phyloP scores from a whole-genome alignment of 2,113 vertebrate species.

The Chroicocephalus ridibundus region DNA sequence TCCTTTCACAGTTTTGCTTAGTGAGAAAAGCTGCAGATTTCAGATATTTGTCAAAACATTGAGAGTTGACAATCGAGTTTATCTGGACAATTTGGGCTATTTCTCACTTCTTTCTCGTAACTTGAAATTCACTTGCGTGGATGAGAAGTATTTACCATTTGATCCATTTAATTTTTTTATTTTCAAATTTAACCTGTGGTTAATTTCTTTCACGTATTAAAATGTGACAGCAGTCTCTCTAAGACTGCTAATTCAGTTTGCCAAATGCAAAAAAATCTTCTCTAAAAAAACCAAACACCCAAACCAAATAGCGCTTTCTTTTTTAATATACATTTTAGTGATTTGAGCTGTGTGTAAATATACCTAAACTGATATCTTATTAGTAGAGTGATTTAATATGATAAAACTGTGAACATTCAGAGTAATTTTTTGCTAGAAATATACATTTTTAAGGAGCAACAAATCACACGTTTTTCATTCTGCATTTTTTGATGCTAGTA shows the following conservation, averaged over 20 bases:
- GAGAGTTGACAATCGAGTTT: not conserved
- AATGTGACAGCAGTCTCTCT: not conserved
- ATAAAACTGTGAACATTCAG: not conserved
- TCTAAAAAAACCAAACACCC: not conserved
- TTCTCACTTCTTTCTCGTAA: not conserved
- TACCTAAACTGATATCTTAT: not conserved
- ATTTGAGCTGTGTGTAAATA: not conserved
- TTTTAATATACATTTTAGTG: not conserved
- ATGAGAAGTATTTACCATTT: not conserved
- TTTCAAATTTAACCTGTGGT: not conserved
- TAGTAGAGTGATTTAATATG: not conserved
- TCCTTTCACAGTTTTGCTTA: not conserved
- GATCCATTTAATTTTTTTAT: not conserved
- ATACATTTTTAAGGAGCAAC: slow-evolving; percentile 40
- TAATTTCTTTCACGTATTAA: not conserved
- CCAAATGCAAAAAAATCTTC: not conserved
- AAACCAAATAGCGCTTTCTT: not conserved
- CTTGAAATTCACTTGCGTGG: not conserved
- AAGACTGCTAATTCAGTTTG: not conserved
- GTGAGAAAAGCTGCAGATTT: not conserved
- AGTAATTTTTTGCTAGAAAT: slow-evolving; percentile 24
- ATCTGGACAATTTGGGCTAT: not conserved
- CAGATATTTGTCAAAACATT: not conserved
- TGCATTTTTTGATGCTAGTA: slow-evolving; percentile 5
- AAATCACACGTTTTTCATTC: slow-evolving; percentile 45